phyloP scores from a whole-genome alignment of 2,797 vertebrate species.

The Peromyscus nudipes region DNA sequence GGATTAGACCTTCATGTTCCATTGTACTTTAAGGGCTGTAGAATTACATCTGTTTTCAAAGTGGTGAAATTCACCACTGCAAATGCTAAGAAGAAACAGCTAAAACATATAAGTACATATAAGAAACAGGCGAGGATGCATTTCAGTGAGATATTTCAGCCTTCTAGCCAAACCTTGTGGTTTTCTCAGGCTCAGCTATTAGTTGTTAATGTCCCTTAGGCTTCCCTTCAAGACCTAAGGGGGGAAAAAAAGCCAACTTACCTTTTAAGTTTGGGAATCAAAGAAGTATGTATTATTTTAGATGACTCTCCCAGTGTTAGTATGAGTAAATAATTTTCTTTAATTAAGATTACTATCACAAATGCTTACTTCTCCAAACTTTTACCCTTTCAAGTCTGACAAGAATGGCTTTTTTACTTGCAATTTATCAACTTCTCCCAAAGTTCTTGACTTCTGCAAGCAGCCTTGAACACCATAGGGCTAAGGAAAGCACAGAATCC shows the following conservation, averaged over 20 bases:
- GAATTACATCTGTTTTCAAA: neutral
- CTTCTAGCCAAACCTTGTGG: neutral
- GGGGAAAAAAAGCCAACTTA: neutral
- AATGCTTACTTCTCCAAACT: slow-evolving; percentile 19
- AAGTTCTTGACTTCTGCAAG: slow-evolving; percentile 7
- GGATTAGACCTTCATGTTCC: neutral
- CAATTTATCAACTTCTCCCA: neutral
- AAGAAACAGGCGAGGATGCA: neutral
- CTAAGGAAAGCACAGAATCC: slow-evolving; percentile 9
- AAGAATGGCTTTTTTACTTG: slow-evolving; percentile 1
- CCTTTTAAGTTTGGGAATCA: slow-evolving; percentile 45
- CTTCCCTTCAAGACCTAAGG: neutral
- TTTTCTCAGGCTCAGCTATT: neutral
- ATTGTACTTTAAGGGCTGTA: neutral
- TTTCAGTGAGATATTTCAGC: neutral
- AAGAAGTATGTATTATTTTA: slow-evolving; percentile 49
- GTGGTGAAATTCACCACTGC: neutral
- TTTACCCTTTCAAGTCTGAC: slow-evolving; percentile 37
- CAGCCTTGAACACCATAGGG: slow-evolving; percentile 8
- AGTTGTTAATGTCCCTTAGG: neutral
- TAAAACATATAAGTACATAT: neutral
- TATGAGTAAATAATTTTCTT: slow-evolving; percentile 53
- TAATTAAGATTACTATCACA: slow-evolving; percentile 57
- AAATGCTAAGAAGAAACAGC: neutral
- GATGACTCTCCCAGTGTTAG: slow-evolving; percentile 1